Conservation (phyloP, 2,797 vertebrate genomes). For the Buphagus erythrorhynchus region DNA sequence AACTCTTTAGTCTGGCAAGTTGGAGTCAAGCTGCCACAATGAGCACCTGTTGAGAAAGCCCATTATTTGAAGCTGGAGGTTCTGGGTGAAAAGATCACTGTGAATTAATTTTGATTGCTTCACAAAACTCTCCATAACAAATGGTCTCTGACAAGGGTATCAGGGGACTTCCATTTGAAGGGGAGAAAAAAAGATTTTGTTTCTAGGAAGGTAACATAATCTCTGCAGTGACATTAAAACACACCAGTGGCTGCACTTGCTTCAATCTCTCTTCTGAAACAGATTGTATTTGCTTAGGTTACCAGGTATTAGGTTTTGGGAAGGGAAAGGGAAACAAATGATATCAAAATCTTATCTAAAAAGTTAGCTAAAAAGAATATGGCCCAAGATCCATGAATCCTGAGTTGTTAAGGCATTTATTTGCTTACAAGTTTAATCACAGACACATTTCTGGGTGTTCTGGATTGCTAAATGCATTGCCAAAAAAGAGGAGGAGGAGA, state of each 20-base stretch:
- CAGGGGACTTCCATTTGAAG: constrained; percentile 70
- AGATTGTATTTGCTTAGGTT: constrained; percentile 88
- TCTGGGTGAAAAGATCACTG: constrained; percentile 75
- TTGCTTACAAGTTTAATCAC: constrained; percentile 71
- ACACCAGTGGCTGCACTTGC: constrained; percentile 80
- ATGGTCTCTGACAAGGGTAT: constrained; percentile 66
- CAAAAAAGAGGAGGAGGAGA: not conserved
- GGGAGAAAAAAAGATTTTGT: constrained; percentile 79
- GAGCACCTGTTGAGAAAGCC: constrained; percentile 78
- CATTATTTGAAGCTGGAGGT: constrained; percentile 73
- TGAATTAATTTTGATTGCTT: constrained; percentile 79
- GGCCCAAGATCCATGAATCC: constrained; percentile 85
- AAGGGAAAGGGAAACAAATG: constrained; percentile 87
- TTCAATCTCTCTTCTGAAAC: constrained; percentile 82
- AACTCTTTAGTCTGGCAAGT: constrained; percentile 73
- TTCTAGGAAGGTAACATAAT: constrained; percentile 90
- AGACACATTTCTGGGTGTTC: not conserved
- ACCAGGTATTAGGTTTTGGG: constrained; percentile 85
- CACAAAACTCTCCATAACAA: constrained; percentile 78
- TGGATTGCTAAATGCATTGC: constrained; percentile 43
- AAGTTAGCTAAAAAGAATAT: constrained; percentile 72
- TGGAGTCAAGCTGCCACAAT: constrained; percentile 72
- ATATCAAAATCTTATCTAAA: constrained; percentile 88
- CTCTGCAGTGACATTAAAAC: constrained; percentile 90
- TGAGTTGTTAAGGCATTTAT: constrained; percentile 82